These are phyloP conservation scores for Geococcyx californianus DNA, from an alignment of 2,113 vertebrate genomes.

Conservation along the genomic window DNA sequence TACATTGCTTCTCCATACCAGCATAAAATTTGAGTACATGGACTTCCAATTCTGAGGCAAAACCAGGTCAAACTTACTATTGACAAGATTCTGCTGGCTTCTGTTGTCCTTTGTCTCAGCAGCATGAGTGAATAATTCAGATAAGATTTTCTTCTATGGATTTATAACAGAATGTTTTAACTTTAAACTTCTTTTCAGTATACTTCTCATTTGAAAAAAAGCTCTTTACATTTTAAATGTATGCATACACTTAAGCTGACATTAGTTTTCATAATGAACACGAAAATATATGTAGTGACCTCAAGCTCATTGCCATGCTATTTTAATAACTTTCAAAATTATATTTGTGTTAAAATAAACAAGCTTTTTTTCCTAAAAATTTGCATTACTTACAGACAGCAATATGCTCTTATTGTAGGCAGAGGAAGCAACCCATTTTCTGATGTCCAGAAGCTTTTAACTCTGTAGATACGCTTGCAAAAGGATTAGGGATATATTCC, in stretches of 20 bases:
- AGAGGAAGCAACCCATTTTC: background rate
- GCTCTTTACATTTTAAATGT: background rate
- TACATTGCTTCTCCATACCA: background rate
- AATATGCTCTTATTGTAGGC: background rate
- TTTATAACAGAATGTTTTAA: background rate
- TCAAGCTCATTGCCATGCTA: slow-evolving; percentile 14
- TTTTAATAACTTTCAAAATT: background rate
- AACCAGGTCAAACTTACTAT: background rate
- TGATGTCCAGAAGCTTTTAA: background rate
- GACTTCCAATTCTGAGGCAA: background rate
- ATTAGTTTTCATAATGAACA: background rate
- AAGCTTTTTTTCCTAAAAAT: background rate
- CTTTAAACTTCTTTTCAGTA: background rate
- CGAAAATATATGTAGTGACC: background rate
- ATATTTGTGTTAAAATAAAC: background rate
- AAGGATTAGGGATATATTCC: background rate
- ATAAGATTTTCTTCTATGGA: background rate
- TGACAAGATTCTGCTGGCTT: background rate
- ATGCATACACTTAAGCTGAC: background rate
- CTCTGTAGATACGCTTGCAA: background rate
- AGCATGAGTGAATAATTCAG: background rate
- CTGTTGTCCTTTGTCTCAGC: background rate
- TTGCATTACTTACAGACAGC: background rate
- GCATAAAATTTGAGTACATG: background rate
- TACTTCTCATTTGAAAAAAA: background rate